These are phyloP conservation scores for Eurystomus gularis DNA, from an alignment of 2,113 vertebrate genomes.

Conservation along the genomic window DNA sequence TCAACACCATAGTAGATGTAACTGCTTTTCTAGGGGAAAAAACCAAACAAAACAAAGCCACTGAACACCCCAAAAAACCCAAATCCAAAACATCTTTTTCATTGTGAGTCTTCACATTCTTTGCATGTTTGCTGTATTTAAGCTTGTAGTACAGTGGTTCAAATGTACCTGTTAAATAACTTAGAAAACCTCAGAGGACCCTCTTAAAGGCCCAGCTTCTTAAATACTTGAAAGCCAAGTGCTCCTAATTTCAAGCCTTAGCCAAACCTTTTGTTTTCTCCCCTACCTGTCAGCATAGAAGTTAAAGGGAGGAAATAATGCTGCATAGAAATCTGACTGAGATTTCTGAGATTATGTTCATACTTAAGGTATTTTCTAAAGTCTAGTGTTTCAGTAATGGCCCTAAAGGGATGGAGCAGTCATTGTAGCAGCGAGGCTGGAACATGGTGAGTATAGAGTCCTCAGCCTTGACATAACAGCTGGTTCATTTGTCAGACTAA, in stretches of 20 bases:
- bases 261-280: not conserved
- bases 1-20: not conserved
- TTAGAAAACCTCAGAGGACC: not conserved
- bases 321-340: slow-evolving; percentile 37
- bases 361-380: slow-evolving; percentile 56
- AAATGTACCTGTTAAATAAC: not conserved
- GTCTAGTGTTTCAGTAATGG: slow-evolving; percentile 55
- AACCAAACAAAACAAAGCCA: not conserved
- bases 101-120: slow-evolving; percentile 15
- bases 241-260: not conserved
- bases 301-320: slow-evolving; percentile 22
- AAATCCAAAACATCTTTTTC: not conserved
- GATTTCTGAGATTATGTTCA: slow-evolving; percentile 36
- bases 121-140: not conserved
- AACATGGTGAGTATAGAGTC: slow-evolving; percentile 22
- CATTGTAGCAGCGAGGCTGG: slow-evolving; percentile 29
- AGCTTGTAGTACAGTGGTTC: not conserved
- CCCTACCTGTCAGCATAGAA: not conserved
- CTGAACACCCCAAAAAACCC: not conserved
- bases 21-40: not conserved
- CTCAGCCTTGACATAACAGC: slow-evolving; percentile 53
- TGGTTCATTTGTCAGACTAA: slow-evolving; percentile 64
- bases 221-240: not conserved
- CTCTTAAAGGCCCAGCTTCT: not conserved
- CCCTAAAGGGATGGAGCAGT: slow-evolving; percentile 50